Evolutionary conservation across 2,888 invertebrate genomes (phyloP), one percentile per base, ranked within the genome.

Genomic region (Platynereis dumerilii): DNA sequence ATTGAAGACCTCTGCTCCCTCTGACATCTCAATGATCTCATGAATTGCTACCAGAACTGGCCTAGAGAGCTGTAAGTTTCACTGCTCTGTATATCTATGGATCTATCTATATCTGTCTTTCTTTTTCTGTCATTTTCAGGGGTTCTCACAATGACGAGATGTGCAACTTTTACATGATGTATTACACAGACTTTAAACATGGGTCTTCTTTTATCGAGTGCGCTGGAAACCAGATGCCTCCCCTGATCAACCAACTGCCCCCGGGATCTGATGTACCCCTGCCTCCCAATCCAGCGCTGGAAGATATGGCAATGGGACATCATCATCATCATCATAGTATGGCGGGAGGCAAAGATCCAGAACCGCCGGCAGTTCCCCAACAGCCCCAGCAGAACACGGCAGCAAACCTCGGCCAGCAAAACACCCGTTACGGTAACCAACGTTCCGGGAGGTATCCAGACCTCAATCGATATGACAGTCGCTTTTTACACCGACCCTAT

Each of bases 151-250:
- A 72, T 26, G 83, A 84, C 71, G 84, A 84, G 76, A 84, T 84
- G 84, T 84, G 84, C 71, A 84, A 84, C 72, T 82, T 83, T 64
- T 84, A 83, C 76, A 77, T 83, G 62, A 84, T 84, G 84, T 84
- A 78, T 72, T 84, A 82, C 71, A 78, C 77, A n/a, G 76, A 78
- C 44, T 64, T 73, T 3, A 60, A 62, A 0, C 67, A 65, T n/a
- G 68, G 71, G 2, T 56, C 63, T 12, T 72, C 72, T 1, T 69
- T 52, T 29, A 70, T 71, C 22, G 60, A 62, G 15, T 83, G 83
- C 66, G 62, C 42, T 1, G 71, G 72, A 7, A 75, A 81, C 68
- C 48, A 73, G 5, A 72, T 75, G 42, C 69, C 72, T 0, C 62
- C 68, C 0, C 66, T 85, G 15, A 73, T 78, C 20, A 42, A 65